Conservation (phyloP, 1,140 invertebrate species). For the Marisa cornuarietis region DNA sequence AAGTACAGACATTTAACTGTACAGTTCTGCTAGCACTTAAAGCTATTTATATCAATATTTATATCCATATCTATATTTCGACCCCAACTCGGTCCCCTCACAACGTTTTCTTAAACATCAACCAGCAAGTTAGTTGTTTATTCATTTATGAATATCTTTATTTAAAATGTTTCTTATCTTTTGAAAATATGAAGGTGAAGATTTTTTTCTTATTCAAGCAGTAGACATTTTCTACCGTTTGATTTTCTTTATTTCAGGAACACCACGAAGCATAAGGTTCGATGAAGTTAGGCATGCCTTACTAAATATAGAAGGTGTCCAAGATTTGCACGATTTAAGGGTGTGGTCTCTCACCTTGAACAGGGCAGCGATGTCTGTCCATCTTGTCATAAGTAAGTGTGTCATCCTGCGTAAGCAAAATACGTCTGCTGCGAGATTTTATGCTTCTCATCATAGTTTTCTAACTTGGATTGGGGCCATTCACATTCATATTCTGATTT, state of each 20-base stretch:
- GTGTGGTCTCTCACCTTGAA: conserved; percentile 97
- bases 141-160: background rate
- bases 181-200: no score
- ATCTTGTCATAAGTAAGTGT: conserved; percentile 85
- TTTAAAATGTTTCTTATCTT: background rate
- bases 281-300: conserved; percentile 85
- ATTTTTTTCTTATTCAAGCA: background rate
- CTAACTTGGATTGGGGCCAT: no score
- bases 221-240: background rate
- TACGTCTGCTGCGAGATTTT: no score
- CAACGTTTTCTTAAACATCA: no score
- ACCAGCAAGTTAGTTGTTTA: no score
- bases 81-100: no score
- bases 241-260: conserved; percentile 66
- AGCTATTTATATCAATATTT: no score
- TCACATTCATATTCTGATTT: no score
- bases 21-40: no score
- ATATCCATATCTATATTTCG: no score
- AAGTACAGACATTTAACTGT: conserved; percentile 27
- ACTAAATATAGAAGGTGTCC: conserved; percentile 85
- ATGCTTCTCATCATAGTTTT: no score
- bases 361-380: conserved; percentile 93
- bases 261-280: conserved; percentile 88
- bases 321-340: conserved; percentile 92
- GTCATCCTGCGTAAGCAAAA: no score